A percentile compares a stretch with the other conserved stretches of the same genome.
Evolutionary conservation across 1,140 invertebrate species (phyloP).

Genomic region (Brachionus paranguensis): DNA sequence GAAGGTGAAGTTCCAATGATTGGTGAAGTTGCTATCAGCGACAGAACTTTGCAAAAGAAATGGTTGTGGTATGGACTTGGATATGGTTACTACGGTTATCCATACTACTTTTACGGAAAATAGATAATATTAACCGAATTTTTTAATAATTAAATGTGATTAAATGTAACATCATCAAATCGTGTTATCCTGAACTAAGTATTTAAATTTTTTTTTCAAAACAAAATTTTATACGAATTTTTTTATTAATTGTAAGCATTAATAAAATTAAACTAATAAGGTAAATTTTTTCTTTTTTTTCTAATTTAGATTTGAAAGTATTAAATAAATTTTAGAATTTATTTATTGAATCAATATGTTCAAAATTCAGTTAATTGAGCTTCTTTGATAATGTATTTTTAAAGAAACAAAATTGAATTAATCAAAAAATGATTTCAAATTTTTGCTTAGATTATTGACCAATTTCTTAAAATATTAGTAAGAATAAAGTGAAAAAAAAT

Average conservation of each 20-base stretch:
- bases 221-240: not conserved
- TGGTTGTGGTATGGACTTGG: slow-evolving; percentile 25
- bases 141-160: not conserved
- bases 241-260: not conserved
- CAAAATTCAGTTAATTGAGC: no score
- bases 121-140: not conserved
- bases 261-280: not conserved
- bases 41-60: slow-evolving; percentile 21
- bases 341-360: no score
- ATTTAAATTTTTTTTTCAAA: not conserved
- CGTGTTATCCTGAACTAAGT: not conserved
- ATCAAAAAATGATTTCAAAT: no score
- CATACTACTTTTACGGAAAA: not conserved
- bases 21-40: not conserved
- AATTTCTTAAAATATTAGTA: no score
- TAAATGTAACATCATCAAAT: not conserved
- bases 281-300: not conserved
- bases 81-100: slow-evolving; percentile 3
- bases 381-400: no score
- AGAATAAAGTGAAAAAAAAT: no score
- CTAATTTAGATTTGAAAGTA: not conserved
- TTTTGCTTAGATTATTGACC: no score
- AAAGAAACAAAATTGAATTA: no score
- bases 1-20: not conserved
- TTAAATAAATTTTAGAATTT: no score